Conservation (phyloP, 2,888 invertebrate species). For the Eurytoma adleriae region DNA sequence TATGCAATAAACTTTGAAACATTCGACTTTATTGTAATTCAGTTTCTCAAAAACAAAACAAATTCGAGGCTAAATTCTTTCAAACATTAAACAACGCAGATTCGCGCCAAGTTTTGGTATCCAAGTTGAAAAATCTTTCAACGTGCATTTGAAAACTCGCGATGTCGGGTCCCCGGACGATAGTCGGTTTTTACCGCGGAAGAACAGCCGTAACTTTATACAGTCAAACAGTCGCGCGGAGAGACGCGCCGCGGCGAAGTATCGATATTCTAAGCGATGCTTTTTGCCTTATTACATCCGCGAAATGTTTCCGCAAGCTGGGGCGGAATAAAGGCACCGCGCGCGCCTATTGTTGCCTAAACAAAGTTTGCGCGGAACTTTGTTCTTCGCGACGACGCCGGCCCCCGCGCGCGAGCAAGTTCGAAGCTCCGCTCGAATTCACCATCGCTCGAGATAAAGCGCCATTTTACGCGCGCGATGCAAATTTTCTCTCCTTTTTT, state of each 20-base stretch:
- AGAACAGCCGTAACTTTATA: not conserved
- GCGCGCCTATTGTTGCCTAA: conserved; percentile 14
- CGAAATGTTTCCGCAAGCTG: not conserved
- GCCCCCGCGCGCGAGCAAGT: not conserved
- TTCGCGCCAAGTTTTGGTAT: too few relatives aligned
- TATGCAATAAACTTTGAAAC: too few relatives aligned
- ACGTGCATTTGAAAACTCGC: too few relatives aligned
- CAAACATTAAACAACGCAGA: too few relatives aligned
- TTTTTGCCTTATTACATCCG: not conserved
- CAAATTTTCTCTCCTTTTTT: not conserved
- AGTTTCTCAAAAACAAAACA: too few relatives aligned
- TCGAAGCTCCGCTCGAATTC: conserved; percentile 15
- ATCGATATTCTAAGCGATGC: conserved; percentile 13
- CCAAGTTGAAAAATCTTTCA: too few relatives aligned
- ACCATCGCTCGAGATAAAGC: not conserved
- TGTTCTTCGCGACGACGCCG: conserved; percentile 9
- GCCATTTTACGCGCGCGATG: not conserved
- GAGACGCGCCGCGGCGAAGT: not conserved
- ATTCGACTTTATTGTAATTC: too few relatives aligned
- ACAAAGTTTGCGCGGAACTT: conserved; percentile 16
- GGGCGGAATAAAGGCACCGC: not conserved
- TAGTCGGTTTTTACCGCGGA: too few relatives aligned
- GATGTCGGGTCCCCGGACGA: too few relatives aligned
- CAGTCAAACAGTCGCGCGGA: not conserved
- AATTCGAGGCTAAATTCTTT: too few relatives aligned